phyloP scores from a whole-genome alignment of 2,113 vertebrate genomes.

The Vicugna pacos region DNA sequence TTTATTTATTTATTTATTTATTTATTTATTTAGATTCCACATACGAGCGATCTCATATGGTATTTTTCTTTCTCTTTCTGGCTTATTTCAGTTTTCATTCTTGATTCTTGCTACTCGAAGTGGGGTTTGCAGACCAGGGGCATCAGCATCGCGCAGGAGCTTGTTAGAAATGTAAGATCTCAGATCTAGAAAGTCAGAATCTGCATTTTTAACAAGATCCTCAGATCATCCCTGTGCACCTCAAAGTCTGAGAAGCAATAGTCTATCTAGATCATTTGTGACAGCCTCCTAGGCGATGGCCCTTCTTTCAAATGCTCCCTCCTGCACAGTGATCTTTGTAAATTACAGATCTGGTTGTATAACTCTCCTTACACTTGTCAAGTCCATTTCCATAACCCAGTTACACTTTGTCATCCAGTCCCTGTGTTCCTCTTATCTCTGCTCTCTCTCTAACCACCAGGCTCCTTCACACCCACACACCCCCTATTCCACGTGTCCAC shows the following conservation, averaged over 20 bases:
- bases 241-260: neutral
- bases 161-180: neutral
- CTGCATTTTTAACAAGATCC: neutral
- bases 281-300: neutral
- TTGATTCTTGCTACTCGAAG: neutral
- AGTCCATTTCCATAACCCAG: neutral
- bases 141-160: neutral
- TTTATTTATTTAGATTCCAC: too few relatives aligned
- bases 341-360: neutral
- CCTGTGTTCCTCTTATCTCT: too few relatives aligned
- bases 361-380: constrained; percentile 1
- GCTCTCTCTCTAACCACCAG: neutral
- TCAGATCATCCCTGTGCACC: neutral
- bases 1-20: too few relatives aligned
- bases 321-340: neutral
- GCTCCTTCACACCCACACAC: neutral
- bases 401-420: neutral
- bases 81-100: neutral
- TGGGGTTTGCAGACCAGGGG: too few relatives aligned
- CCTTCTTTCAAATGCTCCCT: neutral
- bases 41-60: too few relatives aligned
- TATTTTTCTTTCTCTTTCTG: too few relatives aligned
- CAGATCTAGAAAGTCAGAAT: neutral
- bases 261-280: neutral
- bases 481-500: rapidly evolving